phyloP scores from a whole-genome alignment of 2,888 invertebrate species.

The Cotesia congregata region DNA sequence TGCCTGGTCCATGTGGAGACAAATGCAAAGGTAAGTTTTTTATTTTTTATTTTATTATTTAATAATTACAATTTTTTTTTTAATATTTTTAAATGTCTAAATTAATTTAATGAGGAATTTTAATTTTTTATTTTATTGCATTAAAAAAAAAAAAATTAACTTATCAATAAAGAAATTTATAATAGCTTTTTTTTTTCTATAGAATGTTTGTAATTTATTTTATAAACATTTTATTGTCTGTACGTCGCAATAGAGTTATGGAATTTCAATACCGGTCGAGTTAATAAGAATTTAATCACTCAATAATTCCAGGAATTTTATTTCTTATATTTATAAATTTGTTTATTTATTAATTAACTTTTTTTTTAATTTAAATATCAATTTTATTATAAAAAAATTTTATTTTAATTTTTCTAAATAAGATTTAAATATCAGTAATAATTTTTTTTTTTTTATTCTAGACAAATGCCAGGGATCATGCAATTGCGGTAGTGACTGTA shows the following conservation, averaged over 20 bases:
- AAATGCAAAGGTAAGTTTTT: constrained; percentile 63
- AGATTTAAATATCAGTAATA: not conserved
- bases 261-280: not conserved
- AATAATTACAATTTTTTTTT: too few species aligned
- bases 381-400: not conserved
- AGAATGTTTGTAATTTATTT: not conserved
- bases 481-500: constrained; percentile 64
- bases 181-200: too few species aligned
- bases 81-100: too few species aligned
- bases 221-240: not conserved
- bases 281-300: not conserved
- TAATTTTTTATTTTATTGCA: not conserved
- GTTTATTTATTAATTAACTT: too few species aligned
- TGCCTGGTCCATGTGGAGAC: constrained; percentile 66
- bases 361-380: too few species aligned
- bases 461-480: constrained; percentile 62
- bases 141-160: too few species aligned
- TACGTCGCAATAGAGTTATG: not conserved
- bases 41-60: constrained; percentile 23
- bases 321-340: too few species aligned
- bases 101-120: constrained; percentile 5
- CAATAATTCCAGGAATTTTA: too few species aligned
- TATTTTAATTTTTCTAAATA: not conserved
- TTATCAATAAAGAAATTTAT: too few species aligned
- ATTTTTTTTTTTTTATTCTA: constrained; percentile 47